Base-by-base conservation (phyloP, 2,888 invertebrate species). In the Meteorus cinctellus region DNA sequence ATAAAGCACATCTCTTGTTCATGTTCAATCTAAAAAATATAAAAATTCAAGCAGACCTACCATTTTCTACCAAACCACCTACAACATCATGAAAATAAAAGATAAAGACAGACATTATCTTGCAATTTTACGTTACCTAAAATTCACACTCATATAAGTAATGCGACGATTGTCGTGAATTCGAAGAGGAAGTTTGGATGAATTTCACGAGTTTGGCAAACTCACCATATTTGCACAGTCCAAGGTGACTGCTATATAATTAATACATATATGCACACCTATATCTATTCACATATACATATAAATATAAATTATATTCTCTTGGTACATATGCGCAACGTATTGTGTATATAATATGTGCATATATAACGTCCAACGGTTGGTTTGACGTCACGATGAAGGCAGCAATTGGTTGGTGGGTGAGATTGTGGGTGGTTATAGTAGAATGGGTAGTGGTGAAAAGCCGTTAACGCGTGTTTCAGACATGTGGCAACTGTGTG, bases 341-440 rank as follows among this genome's bases (percentile, higher is more conserved):
- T 73, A 77, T 78, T 75, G 72, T 75, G 77, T 76, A 75, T 72
- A 55, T 55, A 19, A 19, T 77, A 78, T 77, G 75, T 78, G 36
- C 41, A 60, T 71, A 24, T 29, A 41, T 41, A 60, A 36, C 29
- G 41, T 60, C n/a, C 24, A 62, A 71, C 24, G 45, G 45, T 62
- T 60, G 41, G 62, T 71, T 71, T 62, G 71, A 71, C 71, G 71
- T 71, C 60, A 71, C 41, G 29, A 36, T 41, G 34, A 71, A 41
- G 71, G 59, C 45, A 27, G 71, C 48, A 48, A 68, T 45, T 45
- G 51, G 48, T 27, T 31, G 48, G 48, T 51, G 48, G 29, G n/a
- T 48, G 68, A 29, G 29, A 51, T n/a, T 48, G 60, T 36, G 27
- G 51, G 29, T 36, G 34, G 60, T 62, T 41, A 27, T 36, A 16